These are phyloP conservation scores for Trissonchulus sp. DNA, from an alignment of 2,888 invertebrate genomes.

Conservation along the genomic window DNA sequence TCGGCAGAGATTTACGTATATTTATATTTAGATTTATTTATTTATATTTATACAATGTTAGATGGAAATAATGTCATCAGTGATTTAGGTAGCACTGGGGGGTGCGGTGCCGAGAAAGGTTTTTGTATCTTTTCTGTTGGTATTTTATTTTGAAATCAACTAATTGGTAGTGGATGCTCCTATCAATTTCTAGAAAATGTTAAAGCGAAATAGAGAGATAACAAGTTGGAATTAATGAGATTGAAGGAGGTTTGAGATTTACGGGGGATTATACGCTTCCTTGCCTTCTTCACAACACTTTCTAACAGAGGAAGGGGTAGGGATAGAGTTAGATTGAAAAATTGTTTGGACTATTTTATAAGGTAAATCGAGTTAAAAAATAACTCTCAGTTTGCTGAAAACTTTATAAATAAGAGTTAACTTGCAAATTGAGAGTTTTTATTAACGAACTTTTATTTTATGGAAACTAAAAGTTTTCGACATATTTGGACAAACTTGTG, in stretches of 20 bases:
- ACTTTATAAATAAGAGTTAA: too few species aligned
- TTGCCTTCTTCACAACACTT: neutral
- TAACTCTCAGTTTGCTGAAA: too few species aligned
- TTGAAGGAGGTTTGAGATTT: neutral
- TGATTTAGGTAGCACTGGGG: too few species aligned
- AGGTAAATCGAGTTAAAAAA: too few species aligned
- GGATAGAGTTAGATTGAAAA: too few species aligned
- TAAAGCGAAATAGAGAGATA: neutral
- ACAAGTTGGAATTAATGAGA: neutral
- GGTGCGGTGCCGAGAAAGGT: constrained; percentile 9
- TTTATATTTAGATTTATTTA: neutral
- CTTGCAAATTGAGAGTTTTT: too few species aligned
- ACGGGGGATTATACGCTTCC: neutral
- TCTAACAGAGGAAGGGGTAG: constrained; percentile 3
- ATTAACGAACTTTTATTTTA: too few species aligned
- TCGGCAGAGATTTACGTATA: neutral
- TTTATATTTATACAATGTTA: neutral
- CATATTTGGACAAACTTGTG: too few species aligned
- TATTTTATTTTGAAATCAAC: neutral
- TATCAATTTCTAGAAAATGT: neutral
- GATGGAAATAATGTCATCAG: neutral
- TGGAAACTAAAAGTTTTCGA: too few species aligned
- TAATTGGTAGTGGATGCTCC: neutral
- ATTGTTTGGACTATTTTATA: too few species aligned
- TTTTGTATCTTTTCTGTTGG: neutral